Conservation (phyloP, 2,113 vertebrate species). For the Clarias batrachus region DNA sequence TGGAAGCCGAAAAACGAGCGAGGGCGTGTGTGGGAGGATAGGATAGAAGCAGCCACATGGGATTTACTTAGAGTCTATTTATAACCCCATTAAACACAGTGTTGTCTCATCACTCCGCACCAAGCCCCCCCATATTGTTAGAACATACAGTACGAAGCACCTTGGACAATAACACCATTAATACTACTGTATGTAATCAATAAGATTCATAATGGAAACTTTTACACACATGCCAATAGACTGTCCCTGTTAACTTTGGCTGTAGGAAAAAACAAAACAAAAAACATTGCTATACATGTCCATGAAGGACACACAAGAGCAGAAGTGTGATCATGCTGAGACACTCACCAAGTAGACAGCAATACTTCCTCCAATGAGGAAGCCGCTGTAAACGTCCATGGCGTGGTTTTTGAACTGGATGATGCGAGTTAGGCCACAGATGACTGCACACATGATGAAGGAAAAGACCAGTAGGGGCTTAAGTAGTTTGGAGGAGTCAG, state of each 20-base stretch:
- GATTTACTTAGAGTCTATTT: slow-evolving; percentile 51
- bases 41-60: slow-evolving; percentile 31
- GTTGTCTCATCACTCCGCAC: slow-evolving; percentile 33
- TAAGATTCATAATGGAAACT: background rate
- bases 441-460: slow-evolving; percentile 94
- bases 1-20: slow-evolving; percentile 1
- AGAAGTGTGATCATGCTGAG: background rate
- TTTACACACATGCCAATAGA: background rate
- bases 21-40: slow-evolving; percentile 43
- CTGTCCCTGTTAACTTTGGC: background rate
- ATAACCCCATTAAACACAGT: slow-evolving; percentile 41
- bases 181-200: background rate
- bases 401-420: slow-evolving; percentile 98
- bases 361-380: slow-evolving; percentile 91
- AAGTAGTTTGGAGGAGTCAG: slow-evolving; percentile 94
- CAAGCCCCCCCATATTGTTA: background rate
- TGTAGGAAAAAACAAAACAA: background rate
- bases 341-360: slow-evolving; percentile 90
- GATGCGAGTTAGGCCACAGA: slow-evolving; percentile 94
- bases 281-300: background rate
- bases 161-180: background rate
- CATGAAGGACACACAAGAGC: background rate
- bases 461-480: slow-evolving; percentile 96
- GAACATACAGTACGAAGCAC: background rate
- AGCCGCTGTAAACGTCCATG: slow-evolving; percentile 96